Evolutionary conservation across 1,140 invertebrate genomes (phyloP), one percentile per base, ranked within the genome.

Genomic region (Ceratina australensis): DNA sequence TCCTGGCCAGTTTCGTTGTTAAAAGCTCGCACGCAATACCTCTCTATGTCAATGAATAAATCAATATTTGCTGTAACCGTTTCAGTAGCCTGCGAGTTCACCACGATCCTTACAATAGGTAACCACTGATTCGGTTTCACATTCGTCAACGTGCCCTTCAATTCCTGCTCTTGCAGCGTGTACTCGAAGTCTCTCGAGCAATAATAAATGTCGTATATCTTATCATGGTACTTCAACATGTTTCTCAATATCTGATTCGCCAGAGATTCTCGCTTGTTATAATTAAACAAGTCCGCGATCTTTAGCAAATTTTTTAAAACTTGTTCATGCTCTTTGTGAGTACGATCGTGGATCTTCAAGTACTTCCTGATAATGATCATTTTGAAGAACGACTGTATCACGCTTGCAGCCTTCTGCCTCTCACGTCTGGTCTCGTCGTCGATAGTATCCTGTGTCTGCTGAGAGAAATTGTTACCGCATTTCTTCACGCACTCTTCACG

Each of bases 1-100:
- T 92, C 91, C 13, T 56, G 28, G 4, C 56, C 56, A 2, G 81
- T 88, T 50, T 90, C 88, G 18, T 92, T 92, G 68, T 91, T 78
- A 52, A 91, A 90, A 0, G 91, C 84, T 16, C 89, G 78, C 0
- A 92, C 56, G 2, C 75, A 72, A 61, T 87, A 88, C 8, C 69
- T 81, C 1, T 81, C 71, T 2, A 90, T 28, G 60, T 83, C 72
- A 8, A 79, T 79, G 61, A 91, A 87, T 10, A 92, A 57, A 28
- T 89, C 72, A 2, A 90, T 68, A 33, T 52, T 76, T 0, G 89
- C 78, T 7, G 79, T 64, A 3, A 89, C 80, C 0, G 54, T 72
- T 24, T 87, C 68, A 0, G 59, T 49, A 13, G 79, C 42, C 1
- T 13, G 59, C 1, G 76, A 5, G 28, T 84, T 88, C 12, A 86